Percentiles rank a stretch among this genome's conserved stretches.
Evolutionary conservation across 2,888 invertebrate genomes (phyloP).

Genomic region (Eupithecia dodoneata): DNA sequence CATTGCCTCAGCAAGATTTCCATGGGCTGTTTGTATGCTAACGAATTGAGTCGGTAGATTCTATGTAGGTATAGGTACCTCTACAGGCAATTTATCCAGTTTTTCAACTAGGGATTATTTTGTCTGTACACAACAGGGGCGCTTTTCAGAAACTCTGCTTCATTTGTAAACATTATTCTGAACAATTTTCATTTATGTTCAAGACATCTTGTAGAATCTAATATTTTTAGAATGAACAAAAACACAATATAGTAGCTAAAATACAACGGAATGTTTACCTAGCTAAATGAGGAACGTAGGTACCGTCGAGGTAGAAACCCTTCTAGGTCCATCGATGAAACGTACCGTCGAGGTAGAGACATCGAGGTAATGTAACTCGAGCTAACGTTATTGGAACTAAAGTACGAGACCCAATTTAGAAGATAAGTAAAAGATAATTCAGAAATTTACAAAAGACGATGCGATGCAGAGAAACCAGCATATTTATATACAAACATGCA

Average conservation of each 20-base stretch:
- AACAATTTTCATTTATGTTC: conserved; percentile 5
- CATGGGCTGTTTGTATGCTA: conserved; percentile 34
- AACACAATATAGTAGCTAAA: too few species aligned
- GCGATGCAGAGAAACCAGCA: neutral
- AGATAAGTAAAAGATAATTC: neutral
- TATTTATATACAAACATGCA: conserved; percentile 10
- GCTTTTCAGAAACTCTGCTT: conserved; percentile 9
- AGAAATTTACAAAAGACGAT: neutral
- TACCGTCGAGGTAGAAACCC: too few species aligned
- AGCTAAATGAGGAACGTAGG: too few species aligned
- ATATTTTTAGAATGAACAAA: too few species aligned
- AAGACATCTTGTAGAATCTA: neutral
- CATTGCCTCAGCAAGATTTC: conserved; percentile 27
- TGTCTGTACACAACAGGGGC: conserved; percentile 10
- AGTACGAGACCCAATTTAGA: neutral
- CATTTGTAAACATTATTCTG: conserved; percentile 21
- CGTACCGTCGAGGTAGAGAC: too few species aligned
- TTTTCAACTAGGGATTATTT: conserved; percentile 23
- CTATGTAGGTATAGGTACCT: neutral
- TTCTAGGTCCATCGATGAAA: too few species aligned
- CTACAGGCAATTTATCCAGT: conserved; percentile 22
- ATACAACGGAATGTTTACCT: too few species aligned
- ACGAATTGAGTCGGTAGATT: conserved; percentile 10
- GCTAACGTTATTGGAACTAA: too few species aligned
- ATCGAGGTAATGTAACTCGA: too few species aligned